Evolutionary conservation across 2,113 vertebrate species (phyloP).

Genomic region (Piprites chloris): DNA sequence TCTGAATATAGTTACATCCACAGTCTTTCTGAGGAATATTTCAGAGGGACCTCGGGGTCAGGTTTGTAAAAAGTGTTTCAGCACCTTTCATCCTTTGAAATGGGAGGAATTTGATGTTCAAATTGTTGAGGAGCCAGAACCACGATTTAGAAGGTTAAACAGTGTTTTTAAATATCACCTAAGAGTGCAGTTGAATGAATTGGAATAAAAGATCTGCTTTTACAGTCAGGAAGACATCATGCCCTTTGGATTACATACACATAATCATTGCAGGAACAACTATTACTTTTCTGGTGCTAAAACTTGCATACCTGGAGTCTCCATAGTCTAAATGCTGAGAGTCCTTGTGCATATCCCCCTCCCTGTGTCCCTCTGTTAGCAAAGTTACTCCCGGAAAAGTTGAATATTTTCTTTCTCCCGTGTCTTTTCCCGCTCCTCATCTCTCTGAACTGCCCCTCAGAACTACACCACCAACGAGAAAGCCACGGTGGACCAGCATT

Average conservation of each 20-base stretch:
- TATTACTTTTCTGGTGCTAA: not conserved
- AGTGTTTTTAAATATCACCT: not conserved
- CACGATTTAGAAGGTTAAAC: not conserved
- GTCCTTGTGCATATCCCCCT: not conserved
- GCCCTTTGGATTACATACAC: not conserved
- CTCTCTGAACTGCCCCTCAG: constrained; percentile 11
- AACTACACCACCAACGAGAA: constrained; percentile 82
- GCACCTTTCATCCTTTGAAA: constrained; percentile 9
- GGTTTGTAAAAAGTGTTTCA: not conserved
- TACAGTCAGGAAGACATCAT: not conserved
- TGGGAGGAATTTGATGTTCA: not conserved
- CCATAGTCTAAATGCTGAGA: not conserved
- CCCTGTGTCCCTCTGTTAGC: not conserved
- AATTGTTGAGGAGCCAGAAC: not conserved
- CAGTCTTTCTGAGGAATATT: not conserved
- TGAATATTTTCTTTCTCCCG: not conserved
- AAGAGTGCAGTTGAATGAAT: not conserved
- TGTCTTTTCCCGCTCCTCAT: not conserved
- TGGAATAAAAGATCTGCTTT: not conserved
- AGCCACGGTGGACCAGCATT: constrained; percentile 78
- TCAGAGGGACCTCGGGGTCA: not conserved
- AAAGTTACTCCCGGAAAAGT: not conserved
- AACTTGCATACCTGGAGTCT: not conserved
- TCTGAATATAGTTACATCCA: not conserved
- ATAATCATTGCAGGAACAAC: not conserved